Base-by-base conservation (phyloP, 2,113 vertebrate genomes). In the Erinaceus europaeus region DNA sequence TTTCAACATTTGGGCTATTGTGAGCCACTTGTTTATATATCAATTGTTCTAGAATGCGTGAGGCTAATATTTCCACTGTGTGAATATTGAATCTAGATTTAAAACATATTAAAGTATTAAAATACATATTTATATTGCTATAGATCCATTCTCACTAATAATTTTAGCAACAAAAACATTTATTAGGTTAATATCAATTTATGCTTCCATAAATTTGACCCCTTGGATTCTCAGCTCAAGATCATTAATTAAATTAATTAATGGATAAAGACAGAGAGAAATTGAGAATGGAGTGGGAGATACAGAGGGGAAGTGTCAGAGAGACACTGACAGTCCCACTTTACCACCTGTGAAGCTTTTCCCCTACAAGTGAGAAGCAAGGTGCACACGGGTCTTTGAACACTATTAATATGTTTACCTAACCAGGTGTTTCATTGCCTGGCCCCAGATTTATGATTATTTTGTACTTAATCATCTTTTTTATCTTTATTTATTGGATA, bases 71-170 rank as follows among this genome's bases (percentile, higher is more conserved):
- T 90, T 96, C 95, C 82, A 96, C 93, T 59, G 11, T 73, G 52
- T 32, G 3, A 69, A 95, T 42, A 1, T 53, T 87, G 79, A 93
- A 95, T 40, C 95, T 96, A 83, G 12, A 77, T 57, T 23, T 44
- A 86, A 59, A 75, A 59, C 12, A 29, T 40, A 38, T 42, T 13
- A 52, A 69, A 68, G 34, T 42, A n/a, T 86, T 76, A 13, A 75
- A 44, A 73, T 48, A 20, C 6, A 55, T 65, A 25, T 46, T 61
- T 13, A 27, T n/a, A 75, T n/a, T 8, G 64, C 21, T 64, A 5
- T 38, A 52, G 3, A 73, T 17, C 6, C 32, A 29, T 48, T 6
- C 38, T 17, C 53, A n/a, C 50, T 20, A 61, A 11, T 61, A 36
- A 59, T n/a, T 69, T 32, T 61, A 38, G 4, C 38, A 59, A 11